Percentiles rank a stretch among this genome's conserved stretches.
These are phyloP conservation scores for Hyles lineata DNA, from an alignment of 2,888 invertebrate species.

Conservation along the genomic window DNA sequence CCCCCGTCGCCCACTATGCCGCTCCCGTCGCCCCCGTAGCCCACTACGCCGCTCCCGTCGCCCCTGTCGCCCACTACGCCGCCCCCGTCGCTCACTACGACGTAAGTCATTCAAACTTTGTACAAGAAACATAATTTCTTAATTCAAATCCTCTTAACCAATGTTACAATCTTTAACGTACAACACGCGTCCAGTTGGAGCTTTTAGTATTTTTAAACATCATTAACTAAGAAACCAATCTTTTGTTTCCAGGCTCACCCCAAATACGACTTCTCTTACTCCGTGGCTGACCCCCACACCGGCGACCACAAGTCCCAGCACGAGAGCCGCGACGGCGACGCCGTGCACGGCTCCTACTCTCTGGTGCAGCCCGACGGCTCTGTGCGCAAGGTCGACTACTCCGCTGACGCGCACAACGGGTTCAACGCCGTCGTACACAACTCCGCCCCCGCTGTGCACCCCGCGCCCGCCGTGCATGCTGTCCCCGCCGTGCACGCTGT, in stretches of 20 bases:
- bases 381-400: constrained; percentile 82
- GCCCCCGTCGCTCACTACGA: constrained; percentile 49
- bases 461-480: constrained; percentile 45
- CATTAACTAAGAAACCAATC: background rate
- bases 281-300: constrained; percentile 83
- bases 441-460: constrained; percentile 47
- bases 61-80: constrained; percentile 42
- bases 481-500: constrained; percentile 71
- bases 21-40: constrained; percentile 40
- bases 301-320: constrained; percentile 84
- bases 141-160: too few species aligned
- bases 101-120: constrained; percentile 42
- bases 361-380: constrained; percentile 83
- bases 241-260: constrained; percentile 61
- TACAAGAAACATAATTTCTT: background rate
- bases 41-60: constrained; percentile 34
- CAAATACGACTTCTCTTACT: constrained; percentile 79
- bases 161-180: too few species aligned
- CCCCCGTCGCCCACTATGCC: constrained; percentile 49
- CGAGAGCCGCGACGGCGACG: constrained; percentile 81
- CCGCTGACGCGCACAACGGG: constrained; percentile 75
- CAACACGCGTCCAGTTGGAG: background rate
- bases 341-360: constrained; percentile 85
- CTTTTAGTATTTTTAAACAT: background rate
- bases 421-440: constrained; percentile 54